phyloP scores from a whole-genome alignment of 2,113 vertebrate species.

The Speoplatyrhinus poulsoni region DNA sequence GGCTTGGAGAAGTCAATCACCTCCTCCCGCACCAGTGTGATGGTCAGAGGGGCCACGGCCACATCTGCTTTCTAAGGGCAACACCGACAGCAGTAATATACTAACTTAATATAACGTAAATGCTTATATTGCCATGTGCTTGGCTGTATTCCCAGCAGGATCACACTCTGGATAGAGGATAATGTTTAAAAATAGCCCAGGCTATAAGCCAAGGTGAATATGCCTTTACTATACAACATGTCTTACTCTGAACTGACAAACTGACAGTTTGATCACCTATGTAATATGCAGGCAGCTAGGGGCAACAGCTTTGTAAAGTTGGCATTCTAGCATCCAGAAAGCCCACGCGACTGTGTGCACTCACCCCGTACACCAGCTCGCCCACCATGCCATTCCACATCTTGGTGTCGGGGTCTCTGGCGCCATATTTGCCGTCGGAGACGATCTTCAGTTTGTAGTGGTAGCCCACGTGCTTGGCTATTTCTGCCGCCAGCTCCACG shows the following conservation, averaged over 20 bases:
- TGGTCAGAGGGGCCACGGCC: slow-evolving; percentile 95
- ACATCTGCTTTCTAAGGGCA: slow-evolving; percentile 89
- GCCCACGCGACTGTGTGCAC: slow-evolving; percentile 13
- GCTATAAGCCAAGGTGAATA: background rate
- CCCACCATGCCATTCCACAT: slow-evolving; percentile 99
- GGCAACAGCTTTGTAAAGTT: background rate
- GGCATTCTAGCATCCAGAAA: background rate
- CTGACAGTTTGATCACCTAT: background rate
- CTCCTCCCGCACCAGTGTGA: slow-evolving; percentile 96
- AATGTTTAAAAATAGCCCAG: background rate
- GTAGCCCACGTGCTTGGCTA: slow-evolving; percentile 95
- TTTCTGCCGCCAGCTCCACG: slow-evolving; percentile 94
- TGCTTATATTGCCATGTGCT: background rate
- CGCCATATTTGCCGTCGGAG: slow-evolving; percentile 94
- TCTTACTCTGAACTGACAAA: background rate
- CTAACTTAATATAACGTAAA: background rate
- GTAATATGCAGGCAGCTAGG: background rate
- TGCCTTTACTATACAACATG: too few species aligned
- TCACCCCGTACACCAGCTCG: slow-evolving; percentile 94
- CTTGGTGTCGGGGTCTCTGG: slow-evolving; percentile 90
- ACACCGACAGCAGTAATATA: slow-evolving; percentile 5
- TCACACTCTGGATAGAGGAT: background rate
- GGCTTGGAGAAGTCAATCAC: slow-evolving; percentile 99
- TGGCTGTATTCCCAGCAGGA: background rate
- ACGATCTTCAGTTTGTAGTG: slow-evolving; percentile 94